These are phyloP conservation scores for Netelia inedita DNA, from an alignment of 2,888 invertebrate species.

Conservation along the genomic window DNA sequence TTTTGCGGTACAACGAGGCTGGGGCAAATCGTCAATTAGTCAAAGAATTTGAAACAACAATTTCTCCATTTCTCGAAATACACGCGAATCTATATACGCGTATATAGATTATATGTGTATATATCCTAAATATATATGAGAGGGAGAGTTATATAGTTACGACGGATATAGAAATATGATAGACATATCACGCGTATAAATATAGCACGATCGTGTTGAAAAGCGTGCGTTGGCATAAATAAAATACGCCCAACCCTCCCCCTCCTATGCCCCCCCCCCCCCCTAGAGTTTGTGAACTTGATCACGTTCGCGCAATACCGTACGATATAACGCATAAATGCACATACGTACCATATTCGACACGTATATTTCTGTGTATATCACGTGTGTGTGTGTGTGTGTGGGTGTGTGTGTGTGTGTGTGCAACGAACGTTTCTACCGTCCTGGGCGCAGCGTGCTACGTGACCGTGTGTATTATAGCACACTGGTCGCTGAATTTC, in stretches of 20 bases:
- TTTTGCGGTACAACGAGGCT: slow-evolving; percentile 7
- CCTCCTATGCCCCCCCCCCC: background rate
- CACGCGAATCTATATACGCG: background rate
- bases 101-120: background rate
- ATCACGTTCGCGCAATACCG: slow-evolving; percentile 30
- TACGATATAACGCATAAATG: slow-evolving; percentile 5
- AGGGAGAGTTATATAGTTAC: background rate
- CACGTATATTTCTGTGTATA: slow-evolving; percentile 1
- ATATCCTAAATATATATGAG: background rate
- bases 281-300: slow-evolving; percentile 41
- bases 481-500: background rate
- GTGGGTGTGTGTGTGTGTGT: background rate
- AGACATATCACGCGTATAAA: slow-evolving; percentile 2
- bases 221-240: slow-evolving; percentile 47
- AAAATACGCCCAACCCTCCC: slow-evolving; percentile 22
- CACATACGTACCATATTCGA: background rate
- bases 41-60: slow-evolving; percentile 1
- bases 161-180: background rate
- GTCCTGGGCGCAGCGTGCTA: background rate
- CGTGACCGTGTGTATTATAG: slow-evolving; percentile 29
- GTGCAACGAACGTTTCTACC: slow-evolving; percentile 11
- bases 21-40: slow-evolving; percentile 2
- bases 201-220: background rate
- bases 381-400: background rate
- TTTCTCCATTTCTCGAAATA: background rate